A percentile compares a stretch with the other conserved stretches of the same genome.
These are phyloP conservation scores for Tigriopus japonicus DNA, from an alignment of 1,140 invertebrate species.

Conservation along the genomic window DNA sequence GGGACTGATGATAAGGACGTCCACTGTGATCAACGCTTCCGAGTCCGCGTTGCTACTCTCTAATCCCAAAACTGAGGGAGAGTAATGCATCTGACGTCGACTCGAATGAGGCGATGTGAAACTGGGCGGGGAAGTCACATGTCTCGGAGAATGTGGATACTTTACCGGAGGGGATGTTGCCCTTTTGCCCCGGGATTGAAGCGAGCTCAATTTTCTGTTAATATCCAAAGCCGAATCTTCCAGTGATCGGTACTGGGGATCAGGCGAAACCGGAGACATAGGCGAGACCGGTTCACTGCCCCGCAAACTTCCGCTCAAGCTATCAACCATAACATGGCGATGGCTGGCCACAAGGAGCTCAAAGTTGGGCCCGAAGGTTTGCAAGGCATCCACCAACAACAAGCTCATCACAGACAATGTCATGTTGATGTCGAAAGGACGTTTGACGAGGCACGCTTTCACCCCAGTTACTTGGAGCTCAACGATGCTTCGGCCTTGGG, in stretches of 20 bases:
- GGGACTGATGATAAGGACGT: constrained; percentile 49
- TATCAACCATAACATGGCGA: constrained; percentile 86
- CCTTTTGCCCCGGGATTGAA: too few species aligned
- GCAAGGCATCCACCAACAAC: constrained; percentile 76
- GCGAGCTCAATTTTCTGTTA: too few species aligned
- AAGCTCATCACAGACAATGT: constrained; percentile 75
- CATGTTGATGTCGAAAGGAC: constrained; percentile 47
- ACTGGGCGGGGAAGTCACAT: too few species aligned
- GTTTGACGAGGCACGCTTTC: constrained; percentile 46
- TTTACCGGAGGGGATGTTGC: too few species aligned
- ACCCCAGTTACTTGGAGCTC: constrained; percentile 62
- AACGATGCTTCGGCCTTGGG: constrained; percentile 59
- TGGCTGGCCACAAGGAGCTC: constrained; percentile 82
- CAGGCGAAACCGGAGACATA: constrained; percentile 45
- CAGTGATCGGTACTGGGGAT: constrained; percentile 24
- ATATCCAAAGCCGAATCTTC: too few species aligned
- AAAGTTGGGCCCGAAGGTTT: constrained; percentile 85
- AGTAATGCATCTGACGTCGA: constrained; percentile 17
- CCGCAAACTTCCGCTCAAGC: constrained; percentile 67
- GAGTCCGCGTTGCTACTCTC: constrained; percentile 30
- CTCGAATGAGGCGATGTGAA: constrained; percentile 3
- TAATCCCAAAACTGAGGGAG: constrained; percentile 20
- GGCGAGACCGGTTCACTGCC: constrained; percentile 79
- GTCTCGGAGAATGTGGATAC: too few species aligned
- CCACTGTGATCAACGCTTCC: constrained; percentile 66